Evolutionary conservation across 2,888 invertebrate species (phyloP), one percentile per base, ranked within the genome.

Genomic region (Sphaeridia pumilis): DNA sequence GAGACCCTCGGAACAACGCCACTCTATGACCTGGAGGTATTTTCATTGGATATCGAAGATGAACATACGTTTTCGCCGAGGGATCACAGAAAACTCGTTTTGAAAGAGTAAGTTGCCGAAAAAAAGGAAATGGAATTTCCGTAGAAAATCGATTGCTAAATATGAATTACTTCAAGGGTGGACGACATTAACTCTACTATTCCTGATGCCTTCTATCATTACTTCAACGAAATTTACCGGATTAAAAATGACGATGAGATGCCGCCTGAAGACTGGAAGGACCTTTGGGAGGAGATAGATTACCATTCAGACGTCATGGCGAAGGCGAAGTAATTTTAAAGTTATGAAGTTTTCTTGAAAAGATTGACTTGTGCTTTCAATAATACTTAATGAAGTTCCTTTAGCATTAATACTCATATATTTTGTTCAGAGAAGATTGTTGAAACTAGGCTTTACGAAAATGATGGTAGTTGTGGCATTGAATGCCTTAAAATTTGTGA

Each of bases 271-370:
- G 89, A 90, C 71, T 95, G 94, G 94, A 70, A 69, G 69, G 80
- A 84, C 67, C 75, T 93, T 58, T 94, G 92, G 92, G 89, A 92
- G n/a, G n/a, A n/a, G n/a, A n/a, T n/a, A n/a, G n/a, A n/a, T n/a
- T n/a, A n/a, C n/a, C n/a, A n/a, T n/a, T n/a, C n/a, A n/a, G n/a
- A n/a, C n/a, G n/a, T n/a, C n/a, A n/a, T n/a, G n/a, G n/a, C n/a
- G n/a, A n/a, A n/a, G n/a, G n/a, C n/a, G n/a, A n/a, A n/a, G n/a
- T n/a, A n/a, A n/a, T n/a, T n/a, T n/a, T n/a, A n/a, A n/a, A n/a
- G n/a, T n/a, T n/a, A n/a, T n/a, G n/a, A n/a, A n/a, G n/a, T n/a
- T n/a, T n/a, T n/a, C n/a, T n/a, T n/a, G n/a, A n/a, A n/a, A n/a
- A n/a, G n/a, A n/a, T n/a, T n/a, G n/a, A n/a, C n/a, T n/a, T n/a